Evolutionary conservation across 2,113 vertebrate species (phyloP), one percentile per base, ranked within the genome.

Genomic region (Tretioscincus oriximinensis): DNA sequence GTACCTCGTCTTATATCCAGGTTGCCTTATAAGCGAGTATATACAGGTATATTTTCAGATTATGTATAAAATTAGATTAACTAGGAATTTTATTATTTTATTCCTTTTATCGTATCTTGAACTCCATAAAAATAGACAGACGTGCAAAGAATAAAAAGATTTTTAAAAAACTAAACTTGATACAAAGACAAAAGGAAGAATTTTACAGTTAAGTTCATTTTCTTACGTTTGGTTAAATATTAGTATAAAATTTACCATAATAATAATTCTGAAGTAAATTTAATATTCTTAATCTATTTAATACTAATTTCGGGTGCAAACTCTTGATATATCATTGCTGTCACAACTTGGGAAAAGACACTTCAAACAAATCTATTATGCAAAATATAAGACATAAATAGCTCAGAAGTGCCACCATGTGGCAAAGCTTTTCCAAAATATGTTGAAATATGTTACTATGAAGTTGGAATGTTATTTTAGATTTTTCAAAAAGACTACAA

Each of bases 341-440:
- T 20, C 28, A 26, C 29, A 7, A 21, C n/a, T 54, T 20, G 26
- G 45, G 29, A 7, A 35, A 54, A 28, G 65, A 24, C 16, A 65
- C 10, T 14, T 26, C 35, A 71, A 61, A 63, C 20, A 24, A 83
- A 85, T 12, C 10, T 51, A 73, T 5, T 8, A 1, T 29, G 22
- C 9, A 71, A 0, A 69, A 82, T 74, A 60, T n/a, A 26, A 4
- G 11, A 29, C 7, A 49, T 45, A 87, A 93, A 11, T 84, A 83
- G 92, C 92, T 94, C 93, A 24, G 64, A 92, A 87, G 92, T 81
- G 93, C 82, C 95, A 92, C 86, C 94, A 63, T 81, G 92, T 88
- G 95, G 93, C 20, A 14, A 28, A 1, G 80, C 1, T 16, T 14
- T 9, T 65, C 24, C 9, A 8, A 6, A 54, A 35, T 24, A 54